Evolutionary conservation across 2,888 invertebrate genomes (phyloP).

Genomic region (Drosophila anomalipes): DNA sequence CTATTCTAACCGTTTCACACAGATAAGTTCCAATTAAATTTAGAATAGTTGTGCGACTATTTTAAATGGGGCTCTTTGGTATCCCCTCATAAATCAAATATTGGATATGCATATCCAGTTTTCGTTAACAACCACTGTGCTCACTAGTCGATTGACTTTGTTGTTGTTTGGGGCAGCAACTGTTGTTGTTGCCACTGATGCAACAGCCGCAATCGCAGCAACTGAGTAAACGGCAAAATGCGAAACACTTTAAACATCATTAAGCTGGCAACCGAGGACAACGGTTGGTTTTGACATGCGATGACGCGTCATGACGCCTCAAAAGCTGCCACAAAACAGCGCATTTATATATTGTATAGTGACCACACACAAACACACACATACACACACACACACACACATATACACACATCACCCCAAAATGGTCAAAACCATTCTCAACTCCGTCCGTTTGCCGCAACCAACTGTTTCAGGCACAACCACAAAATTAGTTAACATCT

Average conservation of each 20-base stretch:
- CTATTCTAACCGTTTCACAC: neutral
- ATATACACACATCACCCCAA: neutral
- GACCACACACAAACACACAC: conserved; percentile 30
- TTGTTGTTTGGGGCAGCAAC: conserved; percentile 45
- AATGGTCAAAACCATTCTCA: conserved; percentile 4
- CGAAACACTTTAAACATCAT: conserved; percentile 50
- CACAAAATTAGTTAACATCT: conserved; percentile 79
- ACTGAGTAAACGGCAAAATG: conserved; percentile 31
- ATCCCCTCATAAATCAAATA: neutral
- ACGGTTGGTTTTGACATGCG: conserved; percentile 72
- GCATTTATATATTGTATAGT: conserved; percentile 62
- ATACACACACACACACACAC: conserved; percentile 3
- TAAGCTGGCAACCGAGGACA: conserved; percentile 30
- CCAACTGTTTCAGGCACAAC: conserved; percentile 72
- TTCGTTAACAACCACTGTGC: conserved; percentile 46
- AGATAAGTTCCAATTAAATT: neutral
- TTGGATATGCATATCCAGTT: neutral
- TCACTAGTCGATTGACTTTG: conserved; percentile 59
- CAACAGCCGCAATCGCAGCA: conserved; percentile 24
- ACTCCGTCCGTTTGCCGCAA: conserved; percentile 5
- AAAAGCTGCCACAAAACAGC: conserved; percentile 64
- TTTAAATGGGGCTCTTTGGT: neutral
- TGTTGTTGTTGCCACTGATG: conserved; percentile 43
- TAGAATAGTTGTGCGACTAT: neutral
- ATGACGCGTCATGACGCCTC: conserved; percentile 66